Evolutionary conservation across 2,113 vertebrate genomes (phyloP).

Genomic region (Datnioides undecimradiatus): DNA sequence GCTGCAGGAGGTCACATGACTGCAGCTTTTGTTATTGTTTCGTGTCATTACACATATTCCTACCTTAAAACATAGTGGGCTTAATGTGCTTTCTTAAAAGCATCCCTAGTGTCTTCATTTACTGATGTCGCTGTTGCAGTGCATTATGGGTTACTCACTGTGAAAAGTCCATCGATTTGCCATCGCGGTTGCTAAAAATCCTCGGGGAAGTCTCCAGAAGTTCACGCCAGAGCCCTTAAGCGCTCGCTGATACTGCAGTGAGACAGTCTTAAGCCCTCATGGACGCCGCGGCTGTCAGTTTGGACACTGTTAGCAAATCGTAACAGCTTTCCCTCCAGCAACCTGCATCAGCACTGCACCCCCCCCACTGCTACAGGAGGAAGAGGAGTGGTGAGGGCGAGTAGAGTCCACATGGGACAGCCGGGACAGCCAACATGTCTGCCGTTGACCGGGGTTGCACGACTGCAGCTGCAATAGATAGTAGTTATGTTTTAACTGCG

Average conservation of each 20-base stretch:
- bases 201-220: conserved; percentile 12
- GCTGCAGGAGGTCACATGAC: no score
- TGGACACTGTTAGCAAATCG: not conserved
- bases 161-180: not conserved
- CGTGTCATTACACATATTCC: no score
- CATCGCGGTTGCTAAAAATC: not conserved
- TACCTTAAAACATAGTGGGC: not conserved
- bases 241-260: conserved; percentile 29
- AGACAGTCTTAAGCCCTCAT: conserved; percentile 33
- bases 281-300: conserved; percentile 24
- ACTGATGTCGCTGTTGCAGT: conserved; percentile 13
- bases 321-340: not conserved
- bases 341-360: not conserved
- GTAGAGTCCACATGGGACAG: not conserved
- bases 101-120: conserved; percentile 17
- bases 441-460: not conserved
- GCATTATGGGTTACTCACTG: conserved; percentile 3
- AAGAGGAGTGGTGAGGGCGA: not conserved
- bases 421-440: not conserved
- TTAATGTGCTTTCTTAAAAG: not conserved
- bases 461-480: not conserved
- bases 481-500: not conserved
- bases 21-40: no score
- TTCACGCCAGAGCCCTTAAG: conserved; percentile 48
- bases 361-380: not conserved